Percentiles rank a stretch among this genome's conserved stretches.
Conservation (phyloP, 2,888 invertebrate genomes). For the Scotopteryx bipunctaria region DNA sequence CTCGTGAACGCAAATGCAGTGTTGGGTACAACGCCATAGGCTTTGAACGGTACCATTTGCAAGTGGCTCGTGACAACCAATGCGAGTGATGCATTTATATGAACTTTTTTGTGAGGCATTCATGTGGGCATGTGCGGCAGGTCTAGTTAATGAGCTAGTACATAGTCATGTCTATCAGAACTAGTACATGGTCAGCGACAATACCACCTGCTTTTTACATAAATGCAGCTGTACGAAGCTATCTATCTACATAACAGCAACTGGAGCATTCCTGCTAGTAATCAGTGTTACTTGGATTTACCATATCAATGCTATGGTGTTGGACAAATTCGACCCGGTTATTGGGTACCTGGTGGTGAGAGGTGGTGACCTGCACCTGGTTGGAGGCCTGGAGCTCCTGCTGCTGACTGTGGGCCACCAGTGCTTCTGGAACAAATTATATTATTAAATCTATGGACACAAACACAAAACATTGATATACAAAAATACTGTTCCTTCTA, state of each 20-base stretch:
- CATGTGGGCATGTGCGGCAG: too few species aligned
- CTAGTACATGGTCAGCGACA: not conserved
- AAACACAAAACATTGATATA: too few species aligned
- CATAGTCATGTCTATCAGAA: not conserved
- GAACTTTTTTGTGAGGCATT: too few species aligned
- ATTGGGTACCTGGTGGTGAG: slow-evolving; percentile 82
- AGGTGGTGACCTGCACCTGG: slow-evolving; percentile 69
- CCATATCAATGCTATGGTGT: slow-evolving; percentile 83
- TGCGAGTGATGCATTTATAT: too few species aligned
- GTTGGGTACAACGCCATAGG: too few species aligned
- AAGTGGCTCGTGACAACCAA: too few species aligned
- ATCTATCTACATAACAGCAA: slow-evolving; percentile 43
- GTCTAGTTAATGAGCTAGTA: too few species aligned
- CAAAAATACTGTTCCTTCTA: too few species aligned
- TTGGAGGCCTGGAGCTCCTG: slow-evolving; percentile 61
- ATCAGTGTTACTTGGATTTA: slow-evolving; percentile 74
- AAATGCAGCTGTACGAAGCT: slow-evolving; percentile 11
- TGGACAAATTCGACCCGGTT: slow-evolving; percentile 81
- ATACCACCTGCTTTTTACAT: slow-evolving; percentile 4
- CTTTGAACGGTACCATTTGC: too few species aligned
- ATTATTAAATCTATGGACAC: too few species aligned
- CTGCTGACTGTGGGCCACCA: slow-evolving; percentile 78
- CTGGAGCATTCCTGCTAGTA: slow-evolving; percentile 71
- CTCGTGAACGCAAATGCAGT: too few species aligned
- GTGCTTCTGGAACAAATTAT: slow-evolving; percentile 54